Percentiles rank a stretch among this genome's conserved stretches.
Evolutionary conservation across 2,797 vertebrate species (phyloP).

Genomic region (Lagocephalus sceleratus): DNA sequence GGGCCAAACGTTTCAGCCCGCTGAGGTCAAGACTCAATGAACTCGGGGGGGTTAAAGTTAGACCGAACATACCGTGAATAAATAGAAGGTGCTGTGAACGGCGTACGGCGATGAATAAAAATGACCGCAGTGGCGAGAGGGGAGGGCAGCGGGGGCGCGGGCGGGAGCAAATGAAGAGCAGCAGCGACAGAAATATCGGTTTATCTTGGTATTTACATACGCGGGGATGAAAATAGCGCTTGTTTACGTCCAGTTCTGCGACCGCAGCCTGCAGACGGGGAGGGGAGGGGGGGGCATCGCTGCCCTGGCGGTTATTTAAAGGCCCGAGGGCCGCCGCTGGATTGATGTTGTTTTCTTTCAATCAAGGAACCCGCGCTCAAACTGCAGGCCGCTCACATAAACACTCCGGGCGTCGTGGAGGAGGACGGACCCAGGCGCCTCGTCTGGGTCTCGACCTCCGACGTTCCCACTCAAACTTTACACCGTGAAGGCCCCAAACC

Average conservation of each 20-base stretch:
- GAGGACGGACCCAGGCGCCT: slow-evolving; percentile 38
- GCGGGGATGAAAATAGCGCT: background rate
- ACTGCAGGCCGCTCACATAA: slow-evolving; percentile 53
- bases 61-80: no score
- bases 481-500: background rate
- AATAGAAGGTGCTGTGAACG: slow-evolving; percentile 57
- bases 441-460: slow-evolving; percentile 17
- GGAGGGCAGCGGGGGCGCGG: background rate
- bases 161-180: slow-evolving; percentile 8
- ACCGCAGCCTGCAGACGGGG: slow-evolving; percentile 20
- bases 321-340: slow-evolving; percentile 55
- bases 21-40: no score
- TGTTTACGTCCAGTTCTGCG: slow-evolving; percentile 10
- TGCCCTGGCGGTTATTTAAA: slow-evolving; percentile 64
- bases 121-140: slow-evolving; percentile 49
- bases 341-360: slow-evolving; percentile 80
- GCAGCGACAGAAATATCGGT: slow-evolving; percentile 17
- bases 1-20: no score
- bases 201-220: slow-evolving; percentile 6
- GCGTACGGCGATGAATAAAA: slow-evolving; percentile 62
- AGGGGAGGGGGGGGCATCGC: slow-evolving; percentile 32
- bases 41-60: no score
- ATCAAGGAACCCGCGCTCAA: slow-evolving; percentile 52
- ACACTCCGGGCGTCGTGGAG: slow-evolving; percentile 45
- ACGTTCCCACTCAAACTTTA: background rate